These are phyloP conservation scores for Drosophila rubida DNA, from an alignment of 2,888 invertebrate species.

Conservation along the genomic window DNA sequence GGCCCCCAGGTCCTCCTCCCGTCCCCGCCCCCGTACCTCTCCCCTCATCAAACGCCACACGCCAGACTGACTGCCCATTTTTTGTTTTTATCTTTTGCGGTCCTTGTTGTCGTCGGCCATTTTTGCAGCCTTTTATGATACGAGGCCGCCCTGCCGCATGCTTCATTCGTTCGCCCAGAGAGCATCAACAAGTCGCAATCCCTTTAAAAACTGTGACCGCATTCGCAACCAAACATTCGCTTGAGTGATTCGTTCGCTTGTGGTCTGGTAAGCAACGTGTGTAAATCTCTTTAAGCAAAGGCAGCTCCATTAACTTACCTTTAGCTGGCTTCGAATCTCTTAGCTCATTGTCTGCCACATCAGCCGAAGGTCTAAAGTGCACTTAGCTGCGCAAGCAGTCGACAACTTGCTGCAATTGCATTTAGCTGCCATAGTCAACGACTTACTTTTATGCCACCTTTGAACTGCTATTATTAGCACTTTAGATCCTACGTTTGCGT, in stretches of 20 bases:
- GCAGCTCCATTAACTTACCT: too few species aligned
- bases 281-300: background rate
- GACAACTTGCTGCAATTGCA: too few species aligned
- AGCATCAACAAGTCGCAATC: background rate
- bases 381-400: too few species aligned
- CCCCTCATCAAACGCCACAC: background rate
- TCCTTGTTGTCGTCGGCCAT: background rate
- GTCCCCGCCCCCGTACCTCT: background rate
- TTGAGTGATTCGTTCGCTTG: background rate
- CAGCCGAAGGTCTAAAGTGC: too few species aligned
- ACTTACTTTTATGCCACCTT: too few species aligned
- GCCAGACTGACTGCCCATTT: background rate
- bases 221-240: background rate
- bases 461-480: too few species aligned
- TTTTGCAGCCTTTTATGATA: conserved; percentile 17
- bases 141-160: background rate
- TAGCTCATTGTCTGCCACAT: too few species aligned
- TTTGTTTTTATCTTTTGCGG: conserved; percentile 5
- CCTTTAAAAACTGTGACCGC: background rate
- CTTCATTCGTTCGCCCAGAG: background rate
- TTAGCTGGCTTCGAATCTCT: too few species aligned
- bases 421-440: too few species aligned
- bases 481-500: too few species aligned
- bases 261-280: background rate
- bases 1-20: background rate